Evolutionary conservation across 2,113 vertebrate genomes (phyloP).

Genomic region (Puntigrus tetrazona): DNA sequence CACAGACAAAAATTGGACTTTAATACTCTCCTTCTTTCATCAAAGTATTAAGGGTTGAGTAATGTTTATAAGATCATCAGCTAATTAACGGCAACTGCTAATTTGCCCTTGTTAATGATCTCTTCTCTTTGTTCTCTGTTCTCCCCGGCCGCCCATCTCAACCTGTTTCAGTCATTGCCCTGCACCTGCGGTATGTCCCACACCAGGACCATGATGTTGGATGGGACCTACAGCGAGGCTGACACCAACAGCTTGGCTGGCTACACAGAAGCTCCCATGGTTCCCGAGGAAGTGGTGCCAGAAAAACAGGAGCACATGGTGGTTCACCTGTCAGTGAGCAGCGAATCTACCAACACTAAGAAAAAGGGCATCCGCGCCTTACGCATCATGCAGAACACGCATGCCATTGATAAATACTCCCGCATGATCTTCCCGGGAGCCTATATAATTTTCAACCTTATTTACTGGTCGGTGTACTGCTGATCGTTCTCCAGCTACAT

Average conservation of each 20-base stretch:
- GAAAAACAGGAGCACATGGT: constrained; percentile 88
- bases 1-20: no score
- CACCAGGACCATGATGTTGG: constrained; percentile 87
- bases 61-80: not conserved
- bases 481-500: constrained; percentile 63
- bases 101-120: not conserved
- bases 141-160: not conserved
- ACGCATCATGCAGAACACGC: constrained; percentile 90
- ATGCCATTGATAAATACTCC: constrained; percentile 94
- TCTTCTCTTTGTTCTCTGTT: not conserved
- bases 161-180: constrained; percentile 73
- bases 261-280: constrained; percentile 83
- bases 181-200: constrained; percentile 87
- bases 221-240: constrained; percentile 88
- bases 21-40: no score
- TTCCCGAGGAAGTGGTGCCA: constrained; percentile 78
- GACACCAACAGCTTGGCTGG: constrained; percentile 91
- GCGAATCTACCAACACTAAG: constrained; percentile 80
- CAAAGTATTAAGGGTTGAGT: not conserved
- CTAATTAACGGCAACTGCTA: not conserved
- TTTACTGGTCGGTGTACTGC: constrained; percentile 97
- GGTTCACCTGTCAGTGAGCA: constrained; percentile 86
- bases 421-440: constrained; percentile 92
- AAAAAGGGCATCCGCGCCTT: constrained; percentile 84
- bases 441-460: constrained; percentile 96